Conservation (phyloP, 2,888 invertebrate species). For the Papilio elwesi region DNA sequence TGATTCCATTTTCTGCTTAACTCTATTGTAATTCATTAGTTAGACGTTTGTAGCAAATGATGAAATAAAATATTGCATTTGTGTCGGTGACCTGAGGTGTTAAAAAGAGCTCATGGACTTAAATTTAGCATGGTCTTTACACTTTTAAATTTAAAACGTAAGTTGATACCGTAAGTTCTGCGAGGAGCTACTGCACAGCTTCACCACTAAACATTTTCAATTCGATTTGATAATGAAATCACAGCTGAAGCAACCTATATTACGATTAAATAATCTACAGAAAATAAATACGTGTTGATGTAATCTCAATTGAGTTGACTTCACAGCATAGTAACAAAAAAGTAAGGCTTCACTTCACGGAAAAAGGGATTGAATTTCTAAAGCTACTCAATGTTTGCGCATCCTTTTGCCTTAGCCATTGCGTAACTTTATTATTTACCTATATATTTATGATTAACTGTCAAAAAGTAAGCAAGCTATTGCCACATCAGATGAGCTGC, state of each 20-base stretch:
- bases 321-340: not conserved
- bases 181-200: too few species aligned
- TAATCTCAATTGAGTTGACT: not conserved
- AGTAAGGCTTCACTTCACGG: not conserved
- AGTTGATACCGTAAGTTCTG: too few species aligned
- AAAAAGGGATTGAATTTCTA: not conserved
- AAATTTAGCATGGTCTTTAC: not conserved
- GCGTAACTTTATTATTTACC: not conserved
- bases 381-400: not conserved
- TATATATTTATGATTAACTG: not conserved
- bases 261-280: too few species aligned
- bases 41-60: not conserved
- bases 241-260: too few species aligned
- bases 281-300: not conserved
- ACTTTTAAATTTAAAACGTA: not conserved
- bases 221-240: too few species aligned
- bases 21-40: not conserved
- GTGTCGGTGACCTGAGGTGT: not conserved
- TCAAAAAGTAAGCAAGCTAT: not conserved
- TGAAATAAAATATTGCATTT: not conserved
- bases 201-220: too few species aligned
- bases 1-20: not conserved
- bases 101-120: not conserved
- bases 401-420: not conserved
- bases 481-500: constrained; percentile 1